Conservation (phyloP, 2,797 vertebrate species). For the Telmatherina bonti region DNA sequence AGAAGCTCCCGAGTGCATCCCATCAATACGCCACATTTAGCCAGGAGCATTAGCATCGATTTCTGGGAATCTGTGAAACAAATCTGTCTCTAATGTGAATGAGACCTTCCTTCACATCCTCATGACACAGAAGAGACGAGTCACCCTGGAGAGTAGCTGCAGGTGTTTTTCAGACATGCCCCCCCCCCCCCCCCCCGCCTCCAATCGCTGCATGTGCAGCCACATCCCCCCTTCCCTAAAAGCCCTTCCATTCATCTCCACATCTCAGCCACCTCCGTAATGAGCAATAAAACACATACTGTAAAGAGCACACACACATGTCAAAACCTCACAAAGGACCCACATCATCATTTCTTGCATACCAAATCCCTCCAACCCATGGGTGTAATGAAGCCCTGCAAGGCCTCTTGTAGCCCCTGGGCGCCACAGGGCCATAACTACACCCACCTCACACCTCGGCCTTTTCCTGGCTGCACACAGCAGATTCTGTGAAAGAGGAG, state of each 20-base stretch:
- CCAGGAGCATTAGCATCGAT: background rate
- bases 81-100: background rate
- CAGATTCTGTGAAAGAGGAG: constrained; percentile 76
- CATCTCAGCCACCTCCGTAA: constrained; percentile 82
- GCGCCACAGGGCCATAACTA: constrained; percentile 25
- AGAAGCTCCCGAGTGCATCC: background rate
- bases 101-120: background rate
- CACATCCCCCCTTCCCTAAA: constrained; percentile 26
- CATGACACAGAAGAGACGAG: background rate
- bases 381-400: constrained; percentile 55
- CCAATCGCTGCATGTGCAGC: constrained; percentile 13
- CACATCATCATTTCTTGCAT: constrained; percentile 43
- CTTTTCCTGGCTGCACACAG: constrained; percentile 60
- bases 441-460: constrained; percentile 32
- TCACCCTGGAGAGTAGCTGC: background rate
- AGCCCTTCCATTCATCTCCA: constrained; percentile 75
- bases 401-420: constrained; percentile 50
- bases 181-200: no score
- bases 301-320: constrained; percentile 61
- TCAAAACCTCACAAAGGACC: constrained; percentile 45
- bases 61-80: background rate
- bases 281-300: constrained; percentile 79
- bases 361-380: constrained; percentile 35
- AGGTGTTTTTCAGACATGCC: constrained; percentile 27
- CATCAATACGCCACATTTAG: constrained; percentile 4